A percentile compares a stretch with the other conserved stretches of the same genome.
Evolutionary conservation across 2,888 invertebrate species (phyloP).

Genomic region (Epinotia brunnichana): DNA sequence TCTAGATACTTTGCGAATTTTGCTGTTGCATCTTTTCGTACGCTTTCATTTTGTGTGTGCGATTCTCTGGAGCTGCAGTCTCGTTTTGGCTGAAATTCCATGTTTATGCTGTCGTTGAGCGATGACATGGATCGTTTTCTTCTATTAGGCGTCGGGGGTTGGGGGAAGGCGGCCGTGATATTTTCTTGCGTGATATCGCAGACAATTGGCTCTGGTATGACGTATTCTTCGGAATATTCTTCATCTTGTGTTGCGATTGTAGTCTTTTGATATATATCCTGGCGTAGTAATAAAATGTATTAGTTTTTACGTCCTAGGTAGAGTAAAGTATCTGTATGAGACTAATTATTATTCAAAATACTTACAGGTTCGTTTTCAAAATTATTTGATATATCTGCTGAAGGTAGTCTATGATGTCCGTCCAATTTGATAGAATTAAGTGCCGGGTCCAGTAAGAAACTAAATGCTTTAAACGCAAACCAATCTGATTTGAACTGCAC

Average conservation of each 20-base stretch:
- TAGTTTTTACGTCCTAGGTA: neutral
- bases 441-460: slow-evolving; percentile 25
- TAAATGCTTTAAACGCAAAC: slow-evolving; percentile 38
- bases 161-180: neutral
- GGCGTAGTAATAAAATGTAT: neutral
- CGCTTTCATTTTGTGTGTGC: slow-evolving; percentile 4
- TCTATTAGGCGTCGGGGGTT: neutral
- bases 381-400: slow-evolving; percentile 12
- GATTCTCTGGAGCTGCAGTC: neutral
- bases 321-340: no score
- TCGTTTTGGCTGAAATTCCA: slow-evolving; percentile 14
- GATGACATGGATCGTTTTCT: slow-evolving; percentile 24
- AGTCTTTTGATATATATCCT: slow-evolving; percentile 20
- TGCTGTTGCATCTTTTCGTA: slow-evolving; percentile 31
- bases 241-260: slow-evolving; percentile 3
- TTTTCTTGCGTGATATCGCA: slow-evolving; percentile 1
- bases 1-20: slow-evolving; percentile 35
- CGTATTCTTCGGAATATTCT: slow-evolving; percentile 1
- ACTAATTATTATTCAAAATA: neutral
- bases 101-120: slow-evolving; percentile 3
- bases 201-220: neutral
- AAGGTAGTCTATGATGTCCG: neutral
- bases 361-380: slow-evolving; percentile 20
- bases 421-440: neutral
- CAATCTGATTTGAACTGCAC: slow-evolving; percentile 21